These are phyloP conservation scores for Oxystoma pomonae DNA, from an alignment of 2,888 invertebrate genomes.

Conservation along the genomic window DNA sequence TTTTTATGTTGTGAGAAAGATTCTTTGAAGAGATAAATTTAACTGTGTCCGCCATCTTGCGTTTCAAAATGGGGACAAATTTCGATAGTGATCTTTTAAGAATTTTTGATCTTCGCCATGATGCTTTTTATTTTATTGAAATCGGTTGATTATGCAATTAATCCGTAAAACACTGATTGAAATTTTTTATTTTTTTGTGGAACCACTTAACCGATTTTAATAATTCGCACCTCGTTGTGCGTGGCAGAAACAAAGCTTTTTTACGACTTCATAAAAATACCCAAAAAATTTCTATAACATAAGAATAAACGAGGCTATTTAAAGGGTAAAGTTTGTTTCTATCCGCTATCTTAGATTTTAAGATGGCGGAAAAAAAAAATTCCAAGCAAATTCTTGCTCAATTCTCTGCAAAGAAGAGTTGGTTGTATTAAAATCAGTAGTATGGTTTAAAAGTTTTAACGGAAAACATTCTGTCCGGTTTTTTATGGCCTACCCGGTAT, in stretches of 20 bases:
- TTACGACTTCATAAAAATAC: neutral
- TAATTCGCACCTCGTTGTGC: neutral
- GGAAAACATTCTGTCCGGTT: too few species aligned
- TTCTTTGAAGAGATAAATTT: neutral
- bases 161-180: neutral
- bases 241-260: neutral
- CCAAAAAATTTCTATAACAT: neutral
- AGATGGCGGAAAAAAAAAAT: too few species aligned
- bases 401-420: too few species aligned
- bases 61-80: neutral
- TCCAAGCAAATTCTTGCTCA: too few species aligned
- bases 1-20: too few species aligned
- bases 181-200: neutral
- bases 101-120: neutral
- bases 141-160: neutral
- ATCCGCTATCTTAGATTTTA: neutral
- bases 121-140: neutral
- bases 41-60: neutral
- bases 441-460: too few species aligned
- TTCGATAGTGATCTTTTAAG: neutral
- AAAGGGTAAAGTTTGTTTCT: neutral
- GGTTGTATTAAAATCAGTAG: too few species aligned
- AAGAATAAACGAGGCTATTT: neutral
- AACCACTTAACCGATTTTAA: neutral
- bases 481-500: too few species aligned